Conservation (phyloP, 2,113 vertebrate species). For the Lonchura striata region DNA sequence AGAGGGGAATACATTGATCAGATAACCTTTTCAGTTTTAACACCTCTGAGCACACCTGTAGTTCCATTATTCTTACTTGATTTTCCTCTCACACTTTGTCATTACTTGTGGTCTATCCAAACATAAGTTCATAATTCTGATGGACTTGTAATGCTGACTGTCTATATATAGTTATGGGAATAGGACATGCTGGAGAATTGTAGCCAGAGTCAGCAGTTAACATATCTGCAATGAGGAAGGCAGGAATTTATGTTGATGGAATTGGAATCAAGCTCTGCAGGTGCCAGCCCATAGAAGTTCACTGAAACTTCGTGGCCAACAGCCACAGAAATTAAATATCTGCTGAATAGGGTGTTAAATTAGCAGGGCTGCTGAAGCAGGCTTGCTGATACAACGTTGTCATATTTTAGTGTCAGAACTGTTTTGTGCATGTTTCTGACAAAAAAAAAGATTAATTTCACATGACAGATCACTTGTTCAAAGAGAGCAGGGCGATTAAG, state of each 20-base stretch:
- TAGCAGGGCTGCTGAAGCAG: slow-evolving; percentile 54
- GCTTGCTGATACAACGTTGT: slow-evolving; percentile 53
- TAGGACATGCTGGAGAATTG: not conserved
- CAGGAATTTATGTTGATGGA: slow-evolving; percentile 55
- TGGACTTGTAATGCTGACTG: not conserved
- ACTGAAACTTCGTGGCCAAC: slow-evolving; percentile 43
- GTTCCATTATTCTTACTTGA: not conserved
- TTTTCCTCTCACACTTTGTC: not conserved
- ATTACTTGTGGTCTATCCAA: not conserved
- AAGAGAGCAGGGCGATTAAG: slow-evolving; percentile 31
- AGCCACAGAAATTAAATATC: slow-evolving; percentile 64
- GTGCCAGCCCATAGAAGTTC: slow-evolving; percentile 61
- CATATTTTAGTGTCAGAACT: slow-evolving; percentile 38
- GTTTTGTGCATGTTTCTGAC: slow-evolving; percentile 36
- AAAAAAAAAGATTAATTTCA: slow-evolving; percentile 27
- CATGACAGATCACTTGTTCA: slow-evolving; percentile 34
- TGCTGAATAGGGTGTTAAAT: slow-evolving; percentile 71
- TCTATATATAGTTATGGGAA: slow-evolving; percentile 9
- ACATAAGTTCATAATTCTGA: not conserved
- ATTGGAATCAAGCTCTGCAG: slow-evolving; percentile 37
- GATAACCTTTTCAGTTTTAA: not conserved
- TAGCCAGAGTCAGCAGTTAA: slow-evolving; percentile 2
- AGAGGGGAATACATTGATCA: not conserved
- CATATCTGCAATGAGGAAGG: not conserved
- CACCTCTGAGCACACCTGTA: not conserved